Percentiles rank a stretch among this genome's conserved stretches.
Conservation (phyloP, 2,797 vertebrate genomes). For the Halcyon leucocephala region DNA sequence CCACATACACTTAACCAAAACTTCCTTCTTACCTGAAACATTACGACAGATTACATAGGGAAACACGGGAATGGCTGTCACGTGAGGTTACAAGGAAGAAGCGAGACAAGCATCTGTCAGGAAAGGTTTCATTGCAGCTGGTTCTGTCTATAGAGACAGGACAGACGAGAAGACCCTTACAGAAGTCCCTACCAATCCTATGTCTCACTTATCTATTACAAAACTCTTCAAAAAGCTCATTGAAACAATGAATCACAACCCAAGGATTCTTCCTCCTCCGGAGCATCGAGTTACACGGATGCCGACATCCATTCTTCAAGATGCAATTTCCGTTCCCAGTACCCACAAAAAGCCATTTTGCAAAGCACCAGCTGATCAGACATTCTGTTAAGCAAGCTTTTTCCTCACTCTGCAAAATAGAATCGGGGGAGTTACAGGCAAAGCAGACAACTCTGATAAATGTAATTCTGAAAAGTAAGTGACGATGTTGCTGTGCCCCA, state of each 20-base stretch:
- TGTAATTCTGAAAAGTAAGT: neutral
- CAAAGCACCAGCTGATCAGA: neutral
- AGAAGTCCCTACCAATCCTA: neutral
- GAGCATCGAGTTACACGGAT: neutral
- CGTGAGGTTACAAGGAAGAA: neutral
- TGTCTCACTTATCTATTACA: neutral
- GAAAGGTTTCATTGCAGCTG: neutral
- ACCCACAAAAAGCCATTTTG: neutral
- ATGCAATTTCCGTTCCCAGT: neutral
- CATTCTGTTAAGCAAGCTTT: slow-evolving; percentile 5
- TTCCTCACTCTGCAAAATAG: neutral
- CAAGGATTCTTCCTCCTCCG: neutral
- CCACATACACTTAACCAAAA: neutral
- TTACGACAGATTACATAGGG: neutral
- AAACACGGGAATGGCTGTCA: neutral
- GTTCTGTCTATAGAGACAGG: neutral
- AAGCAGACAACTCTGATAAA: neutral
- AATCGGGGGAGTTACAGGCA: neutral
- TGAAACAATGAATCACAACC: neutral
- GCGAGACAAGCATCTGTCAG: neutral
- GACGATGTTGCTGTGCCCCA: neutral
- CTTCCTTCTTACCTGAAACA: neutral
- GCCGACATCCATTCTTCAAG: neutral
- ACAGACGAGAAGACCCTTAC: neutral
- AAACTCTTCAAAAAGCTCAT: neutral